Evolutionary conservation across 92 coral and sea anemone genomes (phyloP), one percentile per base, ranked within the genome.

Genomic region (Actinernus sp.): DNA sequence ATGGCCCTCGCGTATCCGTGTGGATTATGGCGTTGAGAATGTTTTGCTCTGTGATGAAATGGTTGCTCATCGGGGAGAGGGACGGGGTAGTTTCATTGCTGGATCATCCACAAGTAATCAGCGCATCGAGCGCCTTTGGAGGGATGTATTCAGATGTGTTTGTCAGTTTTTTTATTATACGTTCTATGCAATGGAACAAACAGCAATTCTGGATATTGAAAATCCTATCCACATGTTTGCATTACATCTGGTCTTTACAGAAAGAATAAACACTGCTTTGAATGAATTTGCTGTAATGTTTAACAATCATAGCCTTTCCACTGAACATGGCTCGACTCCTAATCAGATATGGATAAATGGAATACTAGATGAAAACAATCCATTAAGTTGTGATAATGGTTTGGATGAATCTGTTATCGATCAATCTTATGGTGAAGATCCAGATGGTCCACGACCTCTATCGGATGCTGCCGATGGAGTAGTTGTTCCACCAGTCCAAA

Each of bases 1-100:
- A 33, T 88, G 95, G 95, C 94, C 94, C 3, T 88, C 90, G 14
- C 75, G 86, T 13, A 82, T 88, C 49, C 40, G 82, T 28, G 86
- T 88, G 13, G 89, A 82, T 48, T 57, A 55, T 54, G 94, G 83
- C 21, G 95, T 83, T 16, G 90, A 88, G 56, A 88, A 88, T 79
- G 81, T 79, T 53, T 30, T 58, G n/a, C 78, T 83, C 20, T 86
- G 88, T 69, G 88, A 87, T 68, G 85, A 69, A 68, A 75, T 87
- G 84, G 70, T 89, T 37, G 55, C 62, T 26, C 68, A 36, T 37
- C 68, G 77, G 49, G 88, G 77, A 14, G 84, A 67, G 44, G 84
- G 85, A 22, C 50, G 91, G 17, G 74, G 78, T 24, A 84, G 91
- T 58, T 89, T 79, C 51, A 75, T 84, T 23, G 91, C 96, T 54